These are phyloP conservation scores for Tetragnatha montana DNA, from an alignment of 2,888 invertebrate species.

Conservation along the genomic window DNA sequence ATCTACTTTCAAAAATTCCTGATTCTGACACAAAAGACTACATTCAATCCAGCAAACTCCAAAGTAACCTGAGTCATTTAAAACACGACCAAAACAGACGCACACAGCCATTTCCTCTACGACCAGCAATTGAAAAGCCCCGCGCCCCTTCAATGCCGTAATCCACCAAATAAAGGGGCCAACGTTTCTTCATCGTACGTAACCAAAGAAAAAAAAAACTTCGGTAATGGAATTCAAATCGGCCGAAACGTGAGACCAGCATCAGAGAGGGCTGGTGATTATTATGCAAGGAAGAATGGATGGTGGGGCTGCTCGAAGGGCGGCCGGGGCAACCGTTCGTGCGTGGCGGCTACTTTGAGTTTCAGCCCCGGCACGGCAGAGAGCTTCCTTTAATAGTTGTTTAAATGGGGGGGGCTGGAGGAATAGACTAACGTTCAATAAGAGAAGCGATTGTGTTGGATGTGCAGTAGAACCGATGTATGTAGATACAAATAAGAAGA, in stretches of 20 bases:
- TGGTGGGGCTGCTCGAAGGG: conserved; percentile 8
- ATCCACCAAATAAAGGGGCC: not conserved
- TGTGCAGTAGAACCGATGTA: too few species aligned
- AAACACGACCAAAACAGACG: not conserved
- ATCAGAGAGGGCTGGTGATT: conserved; percentile 8
- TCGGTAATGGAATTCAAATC: conserved; percentile 57
- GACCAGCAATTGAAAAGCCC: conserved; percentile 5
- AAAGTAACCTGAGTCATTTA: not conserved
- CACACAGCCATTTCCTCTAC: not conserved
- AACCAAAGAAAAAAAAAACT: conserved; percentile 10
- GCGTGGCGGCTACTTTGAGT: conserved; percentile 21
- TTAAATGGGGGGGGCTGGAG: not conserved
- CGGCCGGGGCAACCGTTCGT: not conserved
- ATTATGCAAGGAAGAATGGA: conserved; percentile 44
- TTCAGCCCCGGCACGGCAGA: not conserved
- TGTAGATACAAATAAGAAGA: too few species aligned
- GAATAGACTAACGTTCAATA: too few species aligned
- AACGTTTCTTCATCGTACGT: conserved; percentile 3
- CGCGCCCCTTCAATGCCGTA: not conserved
- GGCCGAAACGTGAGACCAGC: conserved; percentile 33
- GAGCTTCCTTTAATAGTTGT: conserved; percentile 44
- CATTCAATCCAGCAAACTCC: too few species aligned
- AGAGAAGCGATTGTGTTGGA: too few species aligned
- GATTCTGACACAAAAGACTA: too few species aligned
- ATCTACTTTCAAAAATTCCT: too few species aligned